Evolutionary conservation across 1,140 invertebrate species (phyloP), one percentile per base, ranked within the genome.

Genomic region (Tetramorium simillimum): DNA sequence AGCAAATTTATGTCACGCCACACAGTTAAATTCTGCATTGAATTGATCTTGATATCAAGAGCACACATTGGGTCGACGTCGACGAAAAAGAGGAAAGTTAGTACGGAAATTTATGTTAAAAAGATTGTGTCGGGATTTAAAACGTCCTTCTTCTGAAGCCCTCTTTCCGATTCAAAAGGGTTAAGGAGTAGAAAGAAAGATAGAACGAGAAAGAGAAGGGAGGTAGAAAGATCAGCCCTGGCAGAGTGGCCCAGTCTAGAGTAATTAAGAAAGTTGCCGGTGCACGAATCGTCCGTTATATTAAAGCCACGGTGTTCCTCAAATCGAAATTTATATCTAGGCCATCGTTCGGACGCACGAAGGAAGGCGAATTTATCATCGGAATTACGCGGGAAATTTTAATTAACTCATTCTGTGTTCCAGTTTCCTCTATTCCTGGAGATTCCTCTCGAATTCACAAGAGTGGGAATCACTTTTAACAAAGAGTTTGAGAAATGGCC

Each of bases 181-280:
- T 82, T 40, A 56, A 86, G 43, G 21, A 53, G 18, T 24, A 56
- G 72, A 18, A 40, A 65, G 33, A n/a, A 63, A 37, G 28, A 28
- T 33, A 63, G 40, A 9, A 2, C 12, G 3, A 46, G 12, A n/a
- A 65, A 88, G 80, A 73, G 28, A 85, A 49, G 33, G 7, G 7
- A 46, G 58, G 18, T 24, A 53, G 49, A 72, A 87, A 58, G 28
- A 62, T 33, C 51, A 53, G 40, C 14, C 21, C 21, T 49, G 40
- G 21, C 43, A 16, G 21, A 70, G 46, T n/a, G 28, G 56, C 65
- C 73, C 67, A 24, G 58, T 85, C 51, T 37, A 84, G 43, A 89
- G 81, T 91, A 91, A 92, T 91, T 91, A 92, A 63, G 88, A 92
- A 92, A 91, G 88, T 92, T 90, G 86, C 77, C 56, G 60, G 70